Evolutionary conservation across 64 coral and sea anemone species (phyloP).

Genomic region (Platygyra sinensis): DNA sequence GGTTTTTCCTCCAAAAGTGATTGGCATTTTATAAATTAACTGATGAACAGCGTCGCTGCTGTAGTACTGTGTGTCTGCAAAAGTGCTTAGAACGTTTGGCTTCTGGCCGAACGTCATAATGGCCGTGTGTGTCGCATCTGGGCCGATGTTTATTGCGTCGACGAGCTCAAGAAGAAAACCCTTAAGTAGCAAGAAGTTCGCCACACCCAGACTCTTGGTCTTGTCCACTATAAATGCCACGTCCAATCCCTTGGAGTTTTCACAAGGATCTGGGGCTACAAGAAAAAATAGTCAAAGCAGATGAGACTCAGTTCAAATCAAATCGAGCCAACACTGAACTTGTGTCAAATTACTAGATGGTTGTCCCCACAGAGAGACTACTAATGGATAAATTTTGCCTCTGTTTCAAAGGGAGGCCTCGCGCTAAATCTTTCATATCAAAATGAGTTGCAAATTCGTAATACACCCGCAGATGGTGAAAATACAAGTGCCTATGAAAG

Average conservation of each 20-base stretch:
- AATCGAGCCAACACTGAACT: no score
- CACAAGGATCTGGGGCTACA: neutral
- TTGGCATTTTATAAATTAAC: neutral
- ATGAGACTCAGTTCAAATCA: no score
- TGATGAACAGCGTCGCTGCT: neutral
- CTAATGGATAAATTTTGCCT: no score
- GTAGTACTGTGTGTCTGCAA: neutral
- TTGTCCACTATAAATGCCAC: constrained; percentile 1
- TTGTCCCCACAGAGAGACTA: no score
- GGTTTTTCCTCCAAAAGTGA: neutral
- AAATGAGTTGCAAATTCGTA: no score
- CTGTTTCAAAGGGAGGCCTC: no score
- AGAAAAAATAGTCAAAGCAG: neutral
- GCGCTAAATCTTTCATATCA: no score
- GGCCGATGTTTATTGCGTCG: neutral
- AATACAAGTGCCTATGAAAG: no score
- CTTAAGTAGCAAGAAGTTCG: neutral
- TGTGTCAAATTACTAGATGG: no score
- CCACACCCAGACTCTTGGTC: neutral
- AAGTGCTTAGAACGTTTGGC: neutral
- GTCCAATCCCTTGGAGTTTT: neutral
- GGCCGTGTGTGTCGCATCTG: neutral
- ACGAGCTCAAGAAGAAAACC: neutral
- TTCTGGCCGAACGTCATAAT: neutral
- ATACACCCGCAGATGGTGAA: no score